Evolutionary conservation across 53 echinoderm and acorn worm genomes (phyloP).

Genomic region (Temnopleurus reevesii): DNA sequence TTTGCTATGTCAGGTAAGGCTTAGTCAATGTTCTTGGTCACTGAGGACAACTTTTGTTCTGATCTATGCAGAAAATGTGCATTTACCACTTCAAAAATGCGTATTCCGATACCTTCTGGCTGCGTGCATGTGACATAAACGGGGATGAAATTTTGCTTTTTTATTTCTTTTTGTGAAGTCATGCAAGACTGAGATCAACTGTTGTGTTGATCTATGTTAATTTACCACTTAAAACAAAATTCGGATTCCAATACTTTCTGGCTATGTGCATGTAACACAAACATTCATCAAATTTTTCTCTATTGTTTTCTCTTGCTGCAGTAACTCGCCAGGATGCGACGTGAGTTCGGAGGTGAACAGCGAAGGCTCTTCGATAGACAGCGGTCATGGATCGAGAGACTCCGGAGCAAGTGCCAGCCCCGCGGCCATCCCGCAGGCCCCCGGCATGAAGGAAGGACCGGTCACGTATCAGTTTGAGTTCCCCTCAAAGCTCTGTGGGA

Average conservation of each 20-base stretch:
- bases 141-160: background rate
- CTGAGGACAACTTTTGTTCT: too few species aligned
- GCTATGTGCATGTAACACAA: too few species aligned
- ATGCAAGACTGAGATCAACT: background rate
- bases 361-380: constrained; percentile 94
- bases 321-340: constrained; percentile 87
- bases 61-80: too few species aligned
- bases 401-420: constrained; percentile 72
- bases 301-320: background rate
- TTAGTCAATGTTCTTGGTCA: too few species aligned
- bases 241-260: too few species aligned
- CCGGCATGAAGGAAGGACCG: constrained; percentile 52
- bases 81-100: too few species aligned
- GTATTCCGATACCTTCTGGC: too few species aligned
- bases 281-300: background rate
- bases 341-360: constrained; percentile 88
- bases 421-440: constrained; percentile 53
- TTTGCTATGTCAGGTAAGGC: too few species aligned
- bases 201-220: too few species aligned
- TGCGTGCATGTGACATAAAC: too few species aligned
- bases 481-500: constrained; percentile 82
- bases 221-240: too few species aligned
- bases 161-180: background rate
- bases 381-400: constrained; percentile 84
- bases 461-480: constrained; percentile 90